Conservation (phyloP, 2,113 vertebrate genomes). For the Esox niger region DNA sequence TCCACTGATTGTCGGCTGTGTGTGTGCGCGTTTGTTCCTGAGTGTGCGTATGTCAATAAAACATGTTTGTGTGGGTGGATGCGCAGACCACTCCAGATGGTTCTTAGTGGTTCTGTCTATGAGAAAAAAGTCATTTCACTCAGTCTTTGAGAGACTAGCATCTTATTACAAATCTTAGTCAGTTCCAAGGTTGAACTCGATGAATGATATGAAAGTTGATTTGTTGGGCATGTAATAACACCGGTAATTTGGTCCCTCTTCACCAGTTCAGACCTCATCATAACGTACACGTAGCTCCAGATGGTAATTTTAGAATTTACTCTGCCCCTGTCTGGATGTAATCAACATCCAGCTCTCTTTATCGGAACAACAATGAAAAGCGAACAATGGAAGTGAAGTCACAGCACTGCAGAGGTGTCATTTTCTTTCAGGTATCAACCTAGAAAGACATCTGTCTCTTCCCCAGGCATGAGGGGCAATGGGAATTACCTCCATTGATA, state of each 20-base stretch:
- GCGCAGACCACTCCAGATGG: not conserved
- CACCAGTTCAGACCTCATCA: too few species aligned
- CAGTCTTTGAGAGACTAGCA: too few species aligned
- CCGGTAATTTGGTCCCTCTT: too few species aligned
- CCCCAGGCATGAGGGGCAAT: not conserved
- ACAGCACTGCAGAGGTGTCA: not conserved
- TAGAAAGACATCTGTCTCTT: not conserved
- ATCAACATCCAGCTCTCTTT: not conserved
- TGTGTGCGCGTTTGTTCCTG: not conserved
- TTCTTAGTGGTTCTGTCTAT: not conserved
- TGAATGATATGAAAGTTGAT: too few species aligned
- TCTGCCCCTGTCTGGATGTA: not conserved
- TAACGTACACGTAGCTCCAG: too few species aligned
- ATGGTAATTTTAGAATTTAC: not conserved
- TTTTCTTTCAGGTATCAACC: not conserved
- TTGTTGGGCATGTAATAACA: too few species aligned
- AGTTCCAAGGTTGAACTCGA: too few species aligned
- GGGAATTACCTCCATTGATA: constrained; percentile 17
- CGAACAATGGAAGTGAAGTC: not conserved
- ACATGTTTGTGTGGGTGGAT: not conserved
- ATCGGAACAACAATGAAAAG: not conserved
- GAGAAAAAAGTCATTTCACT: not conserved
- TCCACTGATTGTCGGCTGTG: not conserved
- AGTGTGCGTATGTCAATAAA: not conserved
- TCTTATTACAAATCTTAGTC: too few species aligned